Evolutionary conservation across 2,888 invertebrate genomes (phyloP), one percentile per base, ranked within the genome.

Genomic region (Hydrotaea cyrtoneurina): DNA sequence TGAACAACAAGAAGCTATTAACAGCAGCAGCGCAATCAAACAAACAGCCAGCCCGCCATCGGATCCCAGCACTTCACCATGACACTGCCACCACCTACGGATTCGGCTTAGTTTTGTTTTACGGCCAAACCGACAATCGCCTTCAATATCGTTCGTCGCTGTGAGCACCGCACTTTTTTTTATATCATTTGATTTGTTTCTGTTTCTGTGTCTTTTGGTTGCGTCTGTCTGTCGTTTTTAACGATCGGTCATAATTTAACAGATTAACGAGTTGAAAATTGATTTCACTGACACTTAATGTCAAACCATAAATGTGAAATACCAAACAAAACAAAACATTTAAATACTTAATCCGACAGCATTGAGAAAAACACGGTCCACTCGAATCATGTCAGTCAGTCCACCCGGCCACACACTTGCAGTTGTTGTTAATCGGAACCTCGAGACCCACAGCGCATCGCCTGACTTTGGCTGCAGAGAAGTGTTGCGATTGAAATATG

Each of bases 221-320:
- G n/a, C n/a, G n/a, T n/a, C 53, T 50, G 13, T 50, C n/a, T 50
- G 50, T 53, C 59, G 15, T 64, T 39, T 10, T 50, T 89, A 86
- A 87, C 79, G 79, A 76, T 62, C 76, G 82, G 69, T 79, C 88
- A 90, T 91, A 90, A 90, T 88, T 90, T 89, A 90, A 82, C 86
- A 88, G 90, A 90, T 90, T 91, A 90, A 90, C 87, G 90, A 90
- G 89, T 89, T 87, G 88, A 89, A 90, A 90, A 90, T 90, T 90
- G 89, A 90, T 90, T 91, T 89, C 88, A 88, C 89, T 89, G 88
- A 87, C 88, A 90, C 88, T 90, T 88, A 89, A 88, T 87, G 89
- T 89, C 88, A 87, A 88, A 88, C 78, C 55, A 71, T 84, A 64
- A 84, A 84, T 78, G 71, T 78, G 71, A 72, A 69, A 75, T 78